Base-by-base conservation (phyloP, 2,888 invertebrate species). In the Heterodera filipjevi region DNA sequence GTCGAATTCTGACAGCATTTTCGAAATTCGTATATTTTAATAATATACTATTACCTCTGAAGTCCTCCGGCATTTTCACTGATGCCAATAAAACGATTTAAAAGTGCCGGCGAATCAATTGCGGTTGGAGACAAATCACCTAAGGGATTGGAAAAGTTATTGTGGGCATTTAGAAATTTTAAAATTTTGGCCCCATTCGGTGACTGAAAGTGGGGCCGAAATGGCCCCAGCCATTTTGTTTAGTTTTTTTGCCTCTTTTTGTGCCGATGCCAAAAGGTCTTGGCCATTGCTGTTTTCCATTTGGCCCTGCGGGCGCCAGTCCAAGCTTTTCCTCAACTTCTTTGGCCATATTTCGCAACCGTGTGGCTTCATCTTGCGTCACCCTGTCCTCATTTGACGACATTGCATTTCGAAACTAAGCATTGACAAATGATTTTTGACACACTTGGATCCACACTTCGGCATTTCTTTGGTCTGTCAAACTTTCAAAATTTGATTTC, bases 291-390 rank as follows among this genome's bases (percentile, higher is more conserved):
- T 27, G 59, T 1, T 53, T 53, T 16, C 1, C 22, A 27, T 59
- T 59, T 2, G 27, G n/a, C 59, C 59, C 27, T 27, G 59, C 27
- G 59, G 59, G 59, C 59, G 59, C n/a, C n/a, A 59, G 10, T n/a
- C 59, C 59, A 27, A 59, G 59, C 59, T 59, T 59, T 59, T 59
- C 59, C 27, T 59, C 59, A n/a, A 59, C 59, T n/a, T 59, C 59
- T 27, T 59, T 59, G 10, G 59, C 27, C 27, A 59, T 27, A 59
- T n/a, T 59, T 27, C 27, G 3, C 22, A 59, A 59, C 59, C 59
- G 59, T 59, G 22, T 27, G 8, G 22, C 59, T 59, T 59, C 59
- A n/a, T 59, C 59, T 59, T n/a, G n/a, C 0, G 59, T 59, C 12
- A 12, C 39, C 39, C 59, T n/a, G 10, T 59, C 59, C 27, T 59